Conservation (phyloP, 2,113 vertebrate genomes). For the Patagioenas fasciata region DNA sequence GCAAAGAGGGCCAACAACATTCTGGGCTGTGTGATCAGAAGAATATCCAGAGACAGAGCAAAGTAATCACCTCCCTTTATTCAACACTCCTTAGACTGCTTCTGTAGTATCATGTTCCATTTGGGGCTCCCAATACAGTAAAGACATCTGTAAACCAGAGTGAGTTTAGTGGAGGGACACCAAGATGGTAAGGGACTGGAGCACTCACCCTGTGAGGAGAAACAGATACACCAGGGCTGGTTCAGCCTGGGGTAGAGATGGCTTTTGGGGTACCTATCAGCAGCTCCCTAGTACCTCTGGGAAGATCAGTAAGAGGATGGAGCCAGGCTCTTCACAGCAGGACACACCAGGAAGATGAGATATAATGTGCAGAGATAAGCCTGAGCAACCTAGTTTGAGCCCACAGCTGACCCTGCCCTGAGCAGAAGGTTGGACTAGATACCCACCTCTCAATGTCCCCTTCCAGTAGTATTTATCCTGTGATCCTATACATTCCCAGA, state of each 20-base stretch:
- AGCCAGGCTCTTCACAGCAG: not conserved
- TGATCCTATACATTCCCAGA: not conserved
- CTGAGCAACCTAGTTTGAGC: not conserved
- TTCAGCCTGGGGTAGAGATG: too few species aligned
- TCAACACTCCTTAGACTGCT: not conserved
- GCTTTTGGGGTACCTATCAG: too few species aligned
- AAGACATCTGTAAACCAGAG: not conserved
- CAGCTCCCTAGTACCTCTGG: too few species aligned
- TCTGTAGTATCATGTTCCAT: not conserved
- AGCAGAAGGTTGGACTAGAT: not conserved
- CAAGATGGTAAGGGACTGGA: too few species aligned
- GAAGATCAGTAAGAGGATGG: too few species aligned
- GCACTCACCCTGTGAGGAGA: too few species aligned
- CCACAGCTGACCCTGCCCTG: not conserved
- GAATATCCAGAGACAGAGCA: not conserved
- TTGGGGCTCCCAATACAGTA: not conserved
- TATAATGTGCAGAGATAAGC: not conserved
- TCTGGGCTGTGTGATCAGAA: not conserved
- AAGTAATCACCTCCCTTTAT: not conserved
- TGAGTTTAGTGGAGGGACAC: too few species aligned
- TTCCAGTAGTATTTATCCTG: not conserved
- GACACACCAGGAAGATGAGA: not conserved
- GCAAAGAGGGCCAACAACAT: not conserved
- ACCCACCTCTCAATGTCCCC: rapidly evolving
- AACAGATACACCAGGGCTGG: too few species aligned